Conservation (phyloP, 2,797 vertebrate genomes). For the Sebastiscus tertius region DNA sequence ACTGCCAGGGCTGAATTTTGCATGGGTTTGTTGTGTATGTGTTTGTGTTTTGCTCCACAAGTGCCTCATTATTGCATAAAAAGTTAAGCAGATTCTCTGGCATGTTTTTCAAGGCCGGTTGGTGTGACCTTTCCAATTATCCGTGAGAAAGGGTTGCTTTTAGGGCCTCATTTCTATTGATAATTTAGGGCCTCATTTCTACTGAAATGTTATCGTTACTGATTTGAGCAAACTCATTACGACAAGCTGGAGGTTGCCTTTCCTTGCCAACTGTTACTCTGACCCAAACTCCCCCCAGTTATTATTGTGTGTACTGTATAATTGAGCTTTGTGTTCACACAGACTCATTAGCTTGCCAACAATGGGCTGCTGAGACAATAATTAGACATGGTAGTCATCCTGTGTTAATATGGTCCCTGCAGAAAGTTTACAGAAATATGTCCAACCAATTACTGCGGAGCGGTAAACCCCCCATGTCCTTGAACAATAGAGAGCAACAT, state of each 20-base stretch:
- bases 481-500: conserved; percentile 56
- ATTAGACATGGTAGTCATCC: conserved; percentile 56
- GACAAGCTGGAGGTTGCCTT: conserved; percentile 27
- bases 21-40: not conserved
- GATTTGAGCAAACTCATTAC: conserved; percentile 33
- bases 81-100: not conserved
- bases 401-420: conserved; percentile 45
- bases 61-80: conserved; percentile 30
- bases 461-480: conserved; percentile 21
- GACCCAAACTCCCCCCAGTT: conserved; percentile 21
- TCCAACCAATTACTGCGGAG: conserved; percentile 55
- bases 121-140: conserved; percentile 30
- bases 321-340: conserved; percentile 53
- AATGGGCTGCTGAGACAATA: conserved; percentile 41
- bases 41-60: not conserved
- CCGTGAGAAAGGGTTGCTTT: conserved; percentile 21
- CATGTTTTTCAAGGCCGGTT: conserved; percentile 14
- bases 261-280: conserved; percentile 27
- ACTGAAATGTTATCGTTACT: conserved; percentile 14
- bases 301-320: conserved; percentile 29
- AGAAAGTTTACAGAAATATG: conserved; percentile 46
- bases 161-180: conserved; percentile 1
- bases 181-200: conserved; percentile 5
- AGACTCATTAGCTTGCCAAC: conserved; percentile 49
- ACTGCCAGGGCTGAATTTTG: not conserved